Conservation (phyloP, 2,888 invertebrate genomes). For the Saturnia pavonia region DNA sequence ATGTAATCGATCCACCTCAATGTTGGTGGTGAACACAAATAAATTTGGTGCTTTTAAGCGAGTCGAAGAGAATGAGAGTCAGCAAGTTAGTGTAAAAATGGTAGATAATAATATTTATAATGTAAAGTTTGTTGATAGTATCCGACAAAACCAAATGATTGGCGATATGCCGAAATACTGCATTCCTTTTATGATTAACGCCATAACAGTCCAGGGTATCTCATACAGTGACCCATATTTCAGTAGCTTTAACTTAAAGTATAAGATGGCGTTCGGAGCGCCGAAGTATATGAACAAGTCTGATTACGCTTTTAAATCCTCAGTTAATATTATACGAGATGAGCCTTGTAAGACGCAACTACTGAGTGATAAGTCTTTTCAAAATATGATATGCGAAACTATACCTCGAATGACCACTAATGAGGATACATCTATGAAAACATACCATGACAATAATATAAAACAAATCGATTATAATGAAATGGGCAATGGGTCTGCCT, state of each 20-base stretch:
- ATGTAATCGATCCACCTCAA: conserved; percentile 83
- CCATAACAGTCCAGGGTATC: conserved; percentile 84
- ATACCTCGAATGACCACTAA: conserved; percentile 70
- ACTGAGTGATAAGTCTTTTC: conserved; percentile 71
- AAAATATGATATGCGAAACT: conserved; percentile 68
- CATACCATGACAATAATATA: conserved; percentile 78
- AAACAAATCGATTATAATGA: conserved; percentile 53
- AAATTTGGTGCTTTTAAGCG: conserved; percentile 82
- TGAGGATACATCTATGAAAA: conserved; percentile 63
- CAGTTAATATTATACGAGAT: conserved; percentile 80
- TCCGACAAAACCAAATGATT: conserved; percentile 83
- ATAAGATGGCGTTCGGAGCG: conserved; percentile 80
- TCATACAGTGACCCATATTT: conserved; percentile 83
- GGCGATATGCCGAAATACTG: conserved; percentile 81
- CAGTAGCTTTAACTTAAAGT: conserved; percentile 83
- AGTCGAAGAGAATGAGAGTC: conserved; percentile 81
- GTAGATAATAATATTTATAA: conserved; percentile 82
- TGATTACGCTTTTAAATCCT: conserved; percentile 84
- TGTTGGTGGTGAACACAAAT: conserved; percentile 82
- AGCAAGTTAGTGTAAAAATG: conserved; percentile 81
- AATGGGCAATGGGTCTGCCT: conserved; percentile 47
- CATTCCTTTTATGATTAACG: conserved; percentile 83
- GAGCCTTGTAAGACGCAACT: conserved; percentile 77
- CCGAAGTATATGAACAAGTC: conserved; percentile 83
- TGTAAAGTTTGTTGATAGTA: conserved; percentile 81